Percentiles rank a stretch among this genome's conserved stretches.
These are phyloP conservation scores for Laticauda laticaudata DNA, from an alignment of 2,113 vertebrate species.

Conservation along the genomic window DNA sequence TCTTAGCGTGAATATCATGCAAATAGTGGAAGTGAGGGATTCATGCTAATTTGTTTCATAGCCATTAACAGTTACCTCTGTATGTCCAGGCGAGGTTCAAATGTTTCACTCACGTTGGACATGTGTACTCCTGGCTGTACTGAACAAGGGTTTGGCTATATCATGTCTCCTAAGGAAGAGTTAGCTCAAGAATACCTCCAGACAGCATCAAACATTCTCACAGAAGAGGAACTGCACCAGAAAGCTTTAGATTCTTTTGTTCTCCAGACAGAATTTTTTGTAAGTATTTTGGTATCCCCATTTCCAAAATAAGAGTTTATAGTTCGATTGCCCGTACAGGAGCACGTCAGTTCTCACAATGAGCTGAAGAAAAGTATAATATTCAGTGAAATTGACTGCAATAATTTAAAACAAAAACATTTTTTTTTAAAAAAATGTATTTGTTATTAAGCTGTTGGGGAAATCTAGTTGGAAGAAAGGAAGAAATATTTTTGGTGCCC, in stretches of 20 bases:
- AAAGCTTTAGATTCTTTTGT: slow-evolving; percentile 90
- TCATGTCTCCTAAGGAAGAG: slow-evolving; percentile 92
- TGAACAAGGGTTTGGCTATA: slow-evolving; percentile 87
- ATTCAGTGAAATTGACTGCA: background rate
- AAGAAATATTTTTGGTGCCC: background rate
- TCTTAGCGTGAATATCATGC: background rate
- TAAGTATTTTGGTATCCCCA: slow-evolving; percentile 70
- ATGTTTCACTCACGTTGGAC: slow-evolving; percentile 95
- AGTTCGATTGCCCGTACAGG: background rate
- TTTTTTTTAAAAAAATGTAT: background rate
- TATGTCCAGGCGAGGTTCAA: slow-evolving; percentile 89
- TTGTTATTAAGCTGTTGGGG: background rate
- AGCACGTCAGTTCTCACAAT: background rate
- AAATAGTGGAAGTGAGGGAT: too few species aligned
- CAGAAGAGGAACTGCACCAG: slow-evolving; percentile 83
- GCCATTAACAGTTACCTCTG: background rate
- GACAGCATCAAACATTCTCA: slow-evolving; percentile 83
- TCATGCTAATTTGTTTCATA: background rate
- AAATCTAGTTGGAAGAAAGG: background rate
- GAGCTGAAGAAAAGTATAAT: background rate
- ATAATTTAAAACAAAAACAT: background rate
- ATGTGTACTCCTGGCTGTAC: slow-evolving; percentile 96
- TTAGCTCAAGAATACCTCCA: slow-evolving; percentile 89
- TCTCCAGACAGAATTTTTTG: slow-evolving; percentile 95
- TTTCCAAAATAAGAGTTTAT: background rate